Evolutionary conservation across 2,113 vertebrate genomes (phyloP).

Genomic region (Odocoileus hemionus): DNA sequence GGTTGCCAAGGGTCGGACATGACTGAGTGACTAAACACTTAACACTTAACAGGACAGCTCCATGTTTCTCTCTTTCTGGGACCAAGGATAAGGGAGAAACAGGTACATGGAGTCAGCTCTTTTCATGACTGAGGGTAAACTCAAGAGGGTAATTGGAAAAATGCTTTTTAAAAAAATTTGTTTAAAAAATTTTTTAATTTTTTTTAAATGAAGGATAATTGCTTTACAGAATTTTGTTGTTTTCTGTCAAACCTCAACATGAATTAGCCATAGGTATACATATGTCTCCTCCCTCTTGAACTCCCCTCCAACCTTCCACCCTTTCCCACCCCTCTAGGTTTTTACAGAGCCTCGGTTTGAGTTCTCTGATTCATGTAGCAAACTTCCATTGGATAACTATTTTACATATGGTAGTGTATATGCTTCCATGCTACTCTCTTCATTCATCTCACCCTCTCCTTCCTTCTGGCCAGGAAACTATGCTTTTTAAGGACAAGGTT

Average conservation of each 20-base stretch:
- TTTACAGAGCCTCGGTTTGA: neutral
- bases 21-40: neutral
- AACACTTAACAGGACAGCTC: neutral
- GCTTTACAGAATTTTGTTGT: neutral
- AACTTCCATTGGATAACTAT: neutral
- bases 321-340: neutral
- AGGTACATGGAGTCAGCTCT: neutral
- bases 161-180: neutral
- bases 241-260: neutral
- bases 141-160: neutral
- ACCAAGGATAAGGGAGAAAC: neutral
- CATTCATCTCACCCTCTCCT: neutral
- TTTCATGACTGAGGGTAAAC: neutral
- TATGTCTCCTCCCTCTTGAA: neutral
- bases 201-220: neutral
- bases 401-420: neutral
- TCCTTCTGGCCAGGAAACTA: neutral
- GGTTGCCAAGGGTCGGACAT: neutral
- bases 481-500: neutral
- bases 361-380: neutral
- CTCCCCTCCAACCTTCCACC: neutral
- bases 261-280: neutral
- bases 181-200: rapidly evolving
- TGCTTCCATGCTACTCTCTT: neutral
- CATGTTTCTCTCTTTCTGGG: neutral